These are phyloP conservation scores for Patiria pectinifera DNA, from an alignment of 53 echinoderm and acorn worm species.

Conservation along the genomic window DNA sequence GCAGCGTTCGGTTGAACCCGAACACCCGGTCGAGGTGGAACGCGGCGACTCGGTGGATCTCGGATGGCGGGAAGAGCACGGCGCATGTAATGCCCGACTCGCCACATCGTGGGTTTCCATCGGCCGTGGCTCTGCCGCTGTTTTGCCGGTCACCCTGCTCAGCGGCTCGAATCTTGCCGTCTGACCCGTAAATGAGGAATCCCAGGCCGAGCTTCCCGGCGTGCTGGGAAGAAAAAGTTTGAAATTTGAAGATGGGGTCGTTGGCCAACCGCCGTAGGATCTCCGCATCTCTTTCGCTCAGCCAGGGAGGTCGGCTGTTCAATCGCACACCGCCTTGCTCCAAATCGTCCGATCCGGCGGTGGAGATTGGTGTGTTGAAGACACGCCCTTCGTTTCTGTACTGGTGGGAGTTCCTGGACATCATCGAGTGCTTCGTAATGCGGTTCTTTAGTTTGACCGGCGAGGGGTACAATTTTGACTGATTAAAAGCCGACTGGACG, in stretches of 20 bases:
- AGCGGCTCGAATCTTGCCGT: neutral
- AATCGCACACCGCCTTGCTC: conserved; percentile 42
- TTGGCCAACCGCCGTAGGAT: conserved; percentile 62
- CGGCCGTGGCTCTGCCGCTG: neutral
- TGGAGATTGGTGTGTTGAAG: neutral
- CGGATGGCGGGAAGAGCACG: conserved; percentile 67
- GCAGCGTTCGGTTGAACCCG: conserved; percentile 83
- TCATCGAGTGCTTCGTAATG: neutral
- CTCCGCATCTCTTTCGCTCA: conserved; percentile 64
- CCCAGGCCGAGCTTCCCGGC: conserved; percentile 42
- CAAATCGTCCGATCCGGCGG: neutral
- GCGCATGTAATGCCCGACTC: conserved; percentile 57
- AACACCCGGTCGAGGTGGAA: conserved; percentile 94
- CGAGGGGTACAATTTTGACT: conserved; percentile 21
- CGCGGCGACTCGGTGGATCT: conserved; percentile 81
- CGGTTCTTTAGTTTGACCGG: conserved; percentile 30
- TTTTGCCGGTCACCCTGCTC: neutral
- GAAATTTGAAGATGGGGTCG: conserved; percentile 47
- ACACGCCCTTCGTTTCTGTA: neutral
- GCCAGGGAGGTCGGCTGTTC: conserved; percentile 70
- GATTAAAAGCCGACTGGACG: conserved; percentile 14
- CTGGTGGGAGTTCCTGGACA: neutral
- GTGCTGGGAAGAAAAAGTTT: conserved; percentile 29
- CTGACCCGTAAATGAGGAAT: conserved; percentile 30
- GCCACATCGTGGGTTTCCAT: neutral